Percentiles rank a stretch among this genome's conserved stretches.
phyloP scores from a whole-genome alignment of 2,888 invertebrate genomes.

The Abscondita cerata region DNA sequence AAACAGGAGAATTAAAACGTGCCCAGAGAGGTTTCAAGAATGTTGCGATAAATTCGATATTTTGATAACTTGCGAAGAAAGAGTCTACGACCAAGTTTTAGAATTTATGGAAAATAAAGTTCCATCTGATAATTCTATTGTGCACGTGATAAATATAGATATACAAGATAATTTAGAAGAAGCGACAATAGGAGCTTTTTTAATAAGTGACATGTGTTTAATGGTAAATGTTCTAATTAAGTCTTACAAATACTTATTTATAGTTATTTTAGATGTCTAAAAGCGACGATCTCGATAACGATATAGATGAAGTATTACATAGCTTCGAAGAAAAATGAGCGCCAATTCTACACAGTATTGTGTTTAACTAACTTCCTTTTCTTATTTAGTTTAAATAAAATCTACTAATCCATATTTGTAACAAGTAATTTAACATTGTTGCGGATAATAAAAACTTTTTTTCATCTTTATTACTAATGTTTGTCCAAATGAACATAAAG shows the following conservation, averaged over 20 bases:
- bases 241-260: constrained; percentile 3
- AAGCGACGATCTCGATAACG: constrained; percentile 94
- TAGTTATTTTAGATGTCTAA: constrained; percentile 75
- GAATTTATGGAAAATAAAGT: constrained; percentile 89
- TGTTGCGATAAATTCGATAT: constrained; percentile 92
- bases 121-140: constrained; percentile 83
- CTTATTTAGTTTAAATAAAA: too few species aligned
- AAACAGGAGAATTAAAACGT: constrained; percentile 92
- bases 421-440: too few species aligned
- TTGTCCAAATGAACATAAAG: constrained; percentile 86
- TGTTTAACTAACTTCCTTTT: constrained; percentile 78
- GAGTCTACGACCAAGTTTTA: constrained; percentile 97
- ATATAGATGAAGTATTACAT: constrained; percentile 94
- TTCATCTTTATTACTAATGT: too few species aligned
- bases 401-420: too few species aligned
- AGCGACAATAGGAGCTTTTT: constrained; percentile 97
- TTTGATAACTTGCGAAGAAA: constrained; percentile 95
- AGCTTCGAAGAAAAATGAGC: constrained; percentile 92
- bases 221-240: constrained; percentile 66
- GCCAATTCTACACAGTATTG: constrained; percentile 90
- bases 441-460: constrained; percentile 35
- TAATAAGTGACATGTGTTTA: constrained; percentile 94
- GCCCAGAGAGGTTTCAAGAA: constrained; percentile 94
- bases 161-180: constrained; percentile 99
- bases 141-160: constrained; percentile 97